Evolutionary conservation across 2,888 invertebrate genomes (phyloP), one percentile per base, ranked within the genome.

Genomic region (Drosophila affinis): DNA sequence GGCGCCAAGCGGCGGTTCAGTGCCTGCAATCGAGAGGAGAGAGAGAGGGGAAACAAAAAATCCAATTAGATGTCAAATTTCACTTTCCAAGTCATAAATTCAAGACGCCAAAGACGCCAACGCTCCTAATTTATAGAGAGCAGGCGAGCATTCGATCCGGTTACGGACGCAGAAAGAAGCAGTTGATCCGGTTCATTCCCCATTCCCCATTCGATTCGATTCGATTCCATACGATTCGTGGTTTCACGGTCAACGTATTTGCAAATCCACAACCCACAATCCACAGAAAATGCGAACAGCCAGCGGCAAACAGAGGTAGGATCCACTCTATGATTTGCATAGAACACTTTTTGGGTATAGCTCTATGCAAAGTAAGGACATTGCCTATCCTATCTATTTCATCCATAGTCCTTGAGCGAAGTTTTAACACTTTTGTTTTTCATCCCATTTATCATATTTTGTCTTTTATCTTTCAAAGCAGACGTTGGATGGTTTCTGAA

Each of bases 31-130:
- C 39, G 39, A n/a, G 17, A n/a, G n/a, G 5, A 9, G 10, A 45
- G 54, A 54, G 51, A 6, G 18, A 3, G 27, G 6, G 1, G 10
- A 27, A 21, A 21, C 21, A 21, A 21, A 21, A n/a, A 52, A 45
- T 63, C 21, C 58, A 58, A 63, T 72, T 62, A 61, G 49, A 45
- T n/a, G 44, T 32, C 48, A 54, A 72, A 56, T 72, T 77, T 78
- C 77, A 78, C 86, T 86, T 85, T 84, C 72, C 61, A 68, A 56
- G 55, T 51, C 69, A 78, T 76, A 85, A 79, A 79, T 79, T 62
- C 60, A 69, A 63, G 21, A 21, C 21, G 73, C 34, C 76, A 62
- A 55, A 61, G 57, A 53, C 72, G 62, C 59, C 67, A 44, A 46
- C 63, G 45, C 46, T 32, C 29, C 63, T 34, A 51, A 56, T 62